Conservation (phyloP, 1,140 invertebrate genomes). For the Drosophila repleta region DNA sequence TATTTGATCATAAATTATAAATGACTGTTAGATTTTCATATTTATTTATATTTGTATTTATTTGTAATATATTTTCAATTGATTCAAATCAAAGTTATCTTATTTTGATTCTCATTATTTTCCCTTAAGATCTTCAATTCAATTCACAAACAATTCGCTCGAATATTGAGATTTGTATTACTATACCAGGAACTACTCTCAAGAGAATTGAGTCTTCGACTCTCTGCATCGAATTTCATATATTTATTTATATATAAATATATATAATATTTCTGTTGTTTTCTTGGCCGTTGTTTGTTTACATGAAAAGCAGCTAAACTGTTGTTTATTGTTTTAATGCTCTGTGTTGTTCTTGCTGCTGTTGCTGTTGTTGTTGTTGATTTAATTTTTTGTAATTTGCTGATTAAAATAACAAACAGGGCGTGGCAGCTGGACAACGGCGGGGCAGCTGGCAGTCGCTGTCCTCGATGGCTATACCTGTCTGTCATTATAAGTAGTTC, state of each 20-base stretch:
- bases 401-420: slow-evolving; percentile 59
- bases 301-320: slow-evolving; percentile 50
- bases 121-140: too few relatives aligned
- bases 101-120: too few relatives aligned
- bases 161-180: too few relatives aligned
- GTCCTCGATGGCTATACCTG: slow-evolving; percentile 33
- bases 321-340: slow-evolving; percentile 62
- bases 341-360: slow-evolving; percentile 20
- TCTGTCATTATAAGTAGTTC: slow-evolving; percentile 47
- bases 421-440: slow-evolving; percentile 31
- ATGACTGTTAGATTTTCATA: too few relatives aligned
- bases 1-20: too few relatives aligned
- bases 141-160: too few relatives aligned
- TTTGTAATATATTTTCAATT: too few relatives aligned
- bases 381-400: slow-evolving; percentile 65
- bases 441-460: slow-evolving; percentile 6
- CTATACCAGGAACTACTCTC: not conserved
- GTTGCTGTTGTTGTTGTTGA: slow-evolving; percentile 40
- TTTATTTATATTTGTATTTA: too few relatives aligned
- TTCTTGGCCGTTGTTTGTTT: slow-evolving; percentile 45
- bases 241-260: not conserved
- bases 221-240: not conserved
- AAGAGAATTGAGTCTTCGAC: not conserved
- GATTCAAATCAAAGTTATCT: too few relatives aligned
- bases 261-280: slow-evolving; percentile 1